Evolutionary conservation across 2,113 vertebrate genomes (phyloP).

Genomic region (Trogon melanurus): DNA sequence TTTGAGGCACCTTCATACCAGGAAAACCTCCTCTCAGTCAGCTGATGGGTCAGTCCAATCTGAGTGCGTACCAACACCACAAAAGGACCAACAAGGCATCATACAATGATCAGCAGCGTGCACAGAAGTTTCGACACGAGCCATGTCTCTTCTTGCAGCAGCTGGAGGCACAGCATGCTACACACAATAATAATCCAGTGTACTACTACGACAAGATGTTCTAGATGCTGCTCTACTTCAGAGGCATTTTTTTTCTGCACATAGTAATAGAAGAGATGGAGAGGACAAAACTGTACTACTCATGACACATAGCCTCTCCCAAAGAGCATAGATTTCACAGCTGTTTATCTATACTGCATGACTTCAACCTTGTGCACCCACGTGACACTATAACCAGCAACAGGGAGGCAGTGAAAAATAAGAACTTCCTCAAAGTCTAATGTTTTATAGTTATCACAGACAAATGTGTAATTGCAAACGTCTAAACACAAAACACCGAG

Average conservation of each 20-base stretch:
- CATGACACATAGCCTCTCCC: not conserved
- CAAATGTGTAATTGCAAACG: not conserved
- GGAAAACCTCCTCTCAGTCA: not conserved
- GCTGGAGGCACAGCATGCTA: not conserved
- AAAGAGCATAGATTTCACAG: not conserved
- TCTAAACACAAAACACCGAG: not conserved
- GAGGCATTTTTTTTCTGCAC: not conserved
- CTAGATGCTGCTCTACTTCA: not conserved
- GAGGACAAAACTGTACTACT: not conserved
- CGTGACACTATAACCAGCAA: not conserved
- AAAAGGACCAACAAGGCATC: not conserved
- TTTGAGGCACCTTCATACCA: not conserved
- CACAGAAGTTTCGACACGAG: not conserved
- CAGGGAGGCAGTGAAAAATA: not conserved
- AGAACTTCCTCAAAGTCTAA: not conserved
- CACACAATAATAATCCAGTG: not conserved
- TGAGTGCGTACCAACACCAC: rapidly evolving
- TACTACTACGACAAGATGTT: not conserved
- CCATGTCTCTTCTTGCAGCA: not conserved
- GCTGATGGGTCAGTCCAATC: not conserved
- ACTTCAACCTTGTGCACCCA: not conserved
- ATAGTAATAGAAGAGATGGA: not conserved
- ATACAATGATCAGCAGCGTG: rapidly evolving
- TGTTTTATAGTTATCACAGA: not conserved
- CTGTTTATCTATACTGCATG: not conserved